These are phyloP conservation scores for Etheostoma cragini DNA, from an alignment of 2,113 vertebrate species.

Conservation along the genomic window DNA sequence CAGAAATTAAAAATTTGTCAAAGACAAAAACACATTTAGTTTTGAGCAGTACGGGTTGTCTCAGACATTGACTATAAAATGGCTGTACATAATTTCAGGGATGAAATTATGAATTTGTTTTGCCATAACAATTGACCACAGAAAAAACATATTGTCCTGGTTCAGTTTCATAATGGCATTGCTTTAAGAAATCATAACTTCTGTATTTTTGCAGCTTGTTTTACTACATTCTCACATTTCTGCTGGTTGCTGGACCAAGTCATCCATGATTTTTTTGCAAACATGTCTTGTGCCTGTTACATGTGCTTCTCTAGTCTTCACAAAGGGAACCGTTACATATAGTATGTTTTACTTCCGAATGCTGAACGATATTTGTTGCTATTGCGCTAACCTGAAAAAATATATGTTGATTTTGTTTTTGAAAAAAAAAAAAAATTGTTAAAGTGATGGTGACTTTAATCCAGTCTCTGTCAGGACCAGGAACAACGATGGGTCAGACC, in stretches of 20 bases:
- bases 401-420: not conserved
- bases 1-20: constrained; percentile 12
- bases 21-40: constrained; percentile 5
- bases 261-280: not conserved
- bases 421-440: not conserved
- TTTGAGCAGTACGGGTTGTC: constrained; percentile 22
- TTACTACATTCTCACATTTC: not conserved
- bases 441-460: not conserved
- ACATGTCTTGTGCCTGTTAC: not conserved
- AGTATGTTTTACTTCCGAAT: constrained; percentile 19
- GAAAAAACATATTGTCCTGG: not conserved
- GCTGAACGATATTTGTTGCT: not conserved
- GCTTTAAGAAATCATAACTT: not conserved
- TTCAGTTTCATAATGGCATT: constrained; percentile 10
- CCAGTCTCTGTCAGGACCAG: not conserved
- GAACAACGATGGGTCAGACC: not conserved
- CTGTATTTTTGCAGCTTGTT: constrained; percentile 5
- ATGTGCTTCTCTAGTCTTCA: not conserved
- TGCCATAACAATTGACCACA: not conserved
- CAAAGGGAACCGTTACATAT: constrained; percentile 6
- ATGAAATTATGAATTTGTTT: constrained; percentile 14
- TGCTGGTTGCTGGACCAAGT: constrained; percentile 21
- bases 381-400: constrained; percentile 9
- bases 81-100: constrained; percentile 21
- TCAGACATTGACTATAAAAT: constrained; percentile 15